These are phyloP conservation scores for Porites lobata DNA, from an alignment of 92 coral and sea anemone genomes.

Conservation along the genomic window DNA sequence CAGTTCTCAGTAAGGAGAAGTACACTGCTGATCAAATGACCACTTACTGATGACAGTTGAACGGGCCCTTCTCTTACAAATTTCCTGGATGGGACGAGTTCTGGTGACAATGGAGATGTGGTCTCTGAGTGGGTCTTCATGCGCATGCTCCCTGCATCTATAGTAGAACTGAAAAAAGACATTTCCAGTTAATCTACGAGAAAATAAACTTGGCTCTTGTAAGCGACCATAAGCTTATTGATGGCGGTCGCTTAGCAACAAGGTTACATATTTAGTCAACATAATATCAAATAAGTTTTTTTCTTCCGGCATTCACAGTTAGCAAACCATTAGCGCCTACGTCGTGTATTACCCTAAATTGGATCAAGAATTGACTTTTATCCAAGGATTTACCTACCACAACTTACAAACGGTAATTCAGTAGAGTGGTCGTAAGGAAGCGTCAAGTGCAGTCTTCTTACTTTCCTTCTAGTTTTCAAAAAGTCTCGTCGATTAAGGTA, in stretches of 20 bases:
- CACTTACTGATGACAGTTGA: slow-evolving; percentile 89
- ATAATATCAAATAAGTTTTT: too few relatives aligned
- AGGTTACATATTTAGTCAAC: too few relatives aligned
- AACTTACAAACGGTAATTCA: too few relatives aligned
- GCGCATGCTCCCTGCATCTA: slow-evolving; percentile 72
- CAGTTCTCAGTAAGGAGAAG: background rate
- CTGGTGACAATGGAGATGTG: slow-evolving; percentile 67
- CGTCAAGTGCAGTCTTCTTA: too few relatives aligned
- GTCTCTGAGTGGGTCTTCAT: slow-evolving; percentile 67
- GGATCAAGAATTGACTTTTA: too few relatives aligned
- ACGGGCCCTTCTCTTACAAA: slow-evolving; percentile 92
- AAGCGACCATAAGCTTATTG: background rate
- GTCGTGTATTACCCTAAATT: too few relatives aligned
- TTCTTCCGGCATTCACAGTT: background rate
- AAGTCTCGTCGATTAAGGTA: too few relatives aligned
- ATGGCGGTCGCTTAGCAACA: too few relatives aligned
- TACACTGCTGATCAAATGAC: background rate
- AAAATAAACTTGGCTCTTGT: background rate
- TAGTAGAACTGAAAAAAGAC: slow-evolving; percentile 24
- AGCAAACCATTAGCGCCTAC: too few relatives aligned
- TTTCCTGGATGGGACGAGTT: slow-evolving; percentile 17
- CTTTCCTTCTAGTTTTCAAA: too few relatives aligned
- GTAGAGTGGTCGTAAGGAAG: too few relatives aligned
- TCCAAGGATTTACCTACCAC: too few relatives aligned
- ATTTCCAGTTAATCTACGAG: background rate